phyloP scores from a whole-genome alignment of 1,140 invertebrate species.

The Drosophila mojavensis region DNA sequence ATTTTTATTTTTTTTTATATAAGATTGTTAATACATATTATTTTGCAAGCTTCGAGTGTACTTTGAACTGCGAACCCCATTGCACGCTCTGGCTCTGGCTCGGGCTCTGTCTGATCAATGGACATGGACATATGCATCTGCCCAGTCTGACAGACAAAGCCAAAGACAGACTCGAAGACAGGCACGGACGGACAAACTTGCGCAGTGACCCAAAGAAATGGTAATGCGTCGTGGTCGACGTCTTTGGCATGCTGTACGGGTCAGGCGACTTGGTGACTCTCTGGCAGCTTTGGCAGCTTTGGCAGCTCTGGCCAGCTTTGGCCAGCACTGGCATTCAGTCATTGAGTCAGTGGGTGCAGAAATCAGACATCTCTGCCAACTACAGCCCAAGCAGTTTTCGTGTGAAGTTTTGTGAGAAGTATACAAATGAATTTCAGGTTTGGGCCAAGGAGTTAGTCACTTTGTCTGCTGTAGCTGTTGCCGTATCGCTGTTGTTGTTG shows the following conservation, averaged over 20 bases:
- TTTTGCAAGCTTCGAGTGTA: slow-evolving; percentile 72
- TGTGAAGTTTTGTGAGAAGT: slow-evolving; percentile 82
- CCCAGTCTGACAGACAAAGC: slow-evolving; percentile 55
- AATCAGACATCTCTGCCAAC: slow-evolving; percentile 25
- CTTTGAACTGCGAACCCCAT: slow-evolving; percentile 77
- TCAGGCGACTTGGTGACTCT: slow-evolving; percentile 34
- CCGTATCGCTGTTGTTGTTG: background rate
- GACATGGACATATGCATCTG: slow-evolving; percentile 73
- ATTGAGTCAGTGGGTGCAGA: slow-evolving; percentile 79
- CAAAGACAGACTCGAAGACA: background rate
- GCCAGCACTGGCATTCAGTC: slow-evolving; percentile 66
- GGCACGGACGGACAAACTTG: slow-evolving; percentile 36
- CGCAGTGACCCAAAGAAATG: slow-evolving; percentile 81
- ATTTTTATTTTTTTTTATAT: slow-evolving; percentile 75
- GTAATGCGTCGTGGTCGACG: slow-evolving; percentile 61
- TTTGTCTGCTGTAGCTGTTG: slow-evolving; percentile 43
- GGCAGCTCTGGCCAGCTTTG: background rate
- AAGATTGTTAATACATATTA: slow-evolving; percentile 83
- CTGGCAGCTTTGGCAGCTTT: slow-evolving; percentile 1
- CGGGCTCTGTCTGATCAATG: slow-evolving; percentile 63
- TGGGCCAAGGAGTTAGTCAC: slow-evolving; percentile 74
- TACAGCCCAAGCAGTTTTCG: too few species aligned
- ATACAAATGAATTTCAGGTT: slow-evolving; percentile 79
- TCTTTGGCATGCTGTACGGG: slow-evolving; percentile 38
- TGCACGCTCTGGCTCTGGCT: slow-evolving; percentile 31